Base-by-base conservation (phyloP, 2,113 vertebrate genomes). In the Bombycilla garrulus region DNA sequence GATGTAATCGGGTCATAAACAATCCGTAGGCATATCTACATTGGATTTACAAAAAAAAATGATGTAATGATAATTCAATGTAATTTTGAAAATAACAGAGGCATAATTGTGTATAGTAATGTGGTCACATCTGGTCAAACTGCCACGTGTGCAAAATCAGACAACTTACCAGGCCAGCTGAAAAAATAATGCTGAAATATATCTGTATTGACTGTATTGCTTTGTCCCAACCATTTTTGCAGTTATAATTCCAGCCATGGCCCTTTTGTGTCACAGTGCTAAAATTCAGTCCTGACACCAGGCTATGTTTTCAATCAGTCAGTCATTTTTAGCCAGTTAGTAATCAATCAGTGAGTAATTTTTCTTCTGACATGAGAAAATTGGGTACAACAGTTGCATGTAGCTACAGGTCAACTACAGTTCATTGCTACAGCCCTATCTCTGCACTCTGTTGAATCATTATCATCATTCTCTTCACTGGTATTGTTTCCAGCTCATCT, bases 41-140 rank as follows among this genome's bases (percentile, higher is more conserved):
- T 0, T 35, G 51, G 38, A 58, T 95, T 92, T 88, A 90, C 6
- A 10, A 61, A 83, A 93, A 93, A 17, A 81, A 66, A 77, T 92
- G 35, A 86, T 53, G 92, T 72, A 73, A 95, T 83, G 71, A 56
- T 70, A 90, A 78, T 13, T 67, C 48, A 36, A 19, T 40, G 28
- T 42, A 51, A 73, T 64, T 78, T 25, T 90, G 58, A 92, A 88
- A 81, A 60, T 64, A 96, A 93, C 71, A 94, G 64, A 90, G 85
- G 33, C 42, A 56, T 56, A 66, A 71, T 51, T 92, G 82, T 92
- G 17, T 51, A 31, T 8, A 60, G 33, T 45, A 90, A 66, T 18
- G n/a, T 61, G 48, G 56, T 35, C 69, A 88, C 86, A 94, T 93
- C 67, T 92, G 85, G 67, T 60, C 76, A 92, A 86, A 71, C 31